Conservation (phyloP, 2,888 invertebrate genomes). For the Ecliptopera silaceata region DNA sequence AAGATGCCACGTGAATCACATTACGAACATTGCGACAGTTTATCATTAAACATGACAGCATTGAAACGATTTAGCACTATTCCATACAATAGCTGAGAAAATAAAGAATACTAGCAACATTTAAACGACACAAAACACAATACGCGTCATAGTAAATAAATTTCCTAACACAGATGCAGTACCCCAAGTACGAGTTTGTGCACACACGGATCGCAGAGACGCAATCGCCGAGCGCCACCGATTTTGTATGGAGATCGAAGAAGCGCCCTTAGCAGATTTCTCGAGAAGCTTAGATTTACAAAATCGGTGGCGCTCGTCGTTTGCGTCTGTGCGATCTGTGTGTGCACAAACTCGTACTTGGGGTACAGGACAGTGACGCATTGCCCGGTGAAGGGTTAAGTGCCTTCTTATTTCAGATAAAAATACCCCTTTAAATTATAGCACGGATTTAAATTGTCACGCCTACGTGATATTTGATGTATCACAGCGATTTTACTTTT, state of each 20-base stretch:
- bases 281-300: no score
- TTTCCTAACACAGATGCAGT: slow-evolving; percentile 63
- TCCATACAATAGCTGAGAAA: slow-evolving; percentile 54
- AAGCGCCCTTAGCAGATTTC: no score
- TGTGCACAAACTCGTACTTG: no score
- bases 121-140: slow-evolving; percentile 57
- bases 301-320: no score
- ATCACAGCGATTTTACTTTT: slow-evolving; percentile 43
- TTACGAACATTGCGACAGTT: slow-evolving; percentile 35
- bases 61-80: slow-evolving; percentile 52
- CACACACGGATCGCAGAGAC: no score
- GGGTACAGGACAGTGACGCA: slow-evolving; percentile 66
- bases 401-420: slow-evolving; percentile 51
- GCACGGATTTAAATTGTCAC: slow-evolving; percentile 53
- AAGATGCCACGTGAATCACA: slow-evolving; percentile 41
- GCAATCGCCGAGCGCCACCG: no score
- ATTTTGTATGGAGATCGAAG: no score
- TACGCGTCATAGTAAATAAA: slow-evolving; percentile 69
- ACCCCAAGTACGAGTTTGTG: no score
- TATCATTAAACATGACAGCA: slow-evolving; percentile 55
- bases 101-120: slow-evolving; percentile 53
- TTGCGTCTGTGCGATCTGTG: no score
- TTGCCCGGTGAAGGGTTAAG: slow-evolving; percentile 51
- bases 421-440: slow-evolving; percentile 58
- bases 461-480: slow-evolving; percentile 39